phyloP scores from a whole-genome alignment of 92 coral and sea anemone genomes.

The Zoanthus sansibaricus region DNA sequence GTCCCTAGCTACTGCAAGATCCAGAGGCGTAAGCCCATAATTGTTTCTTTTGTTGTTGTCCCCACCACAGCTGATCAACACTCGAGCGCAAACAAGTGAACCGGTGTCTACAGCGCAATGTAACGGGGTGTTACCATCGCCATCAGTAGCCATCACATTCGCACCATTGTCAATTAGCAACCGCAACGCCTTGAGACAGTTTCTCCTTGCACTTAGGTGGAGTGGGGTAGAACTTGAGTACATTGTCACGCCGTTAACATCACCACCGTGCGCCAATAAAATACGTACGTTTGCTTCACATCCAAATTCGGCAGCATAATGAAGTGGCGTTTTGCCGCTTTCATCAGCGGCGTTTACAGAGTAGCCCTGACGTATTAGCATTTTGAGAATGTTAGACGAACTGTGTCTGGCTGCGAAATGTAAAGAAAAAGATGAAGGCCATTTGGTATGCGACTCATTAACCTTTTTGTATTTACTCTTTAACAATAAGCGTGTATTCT shows the following conservation, averaged over 20 bases:
- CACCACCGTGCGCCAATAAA: constrained; percentile 25
- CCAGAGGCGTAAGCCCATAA: constrained; percentile 29
- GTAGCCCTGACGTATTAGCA: constrained; percentile 35
- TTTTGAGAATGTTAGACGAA: constrained; percentile 20
- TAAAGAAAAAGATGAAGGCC: not conserved
- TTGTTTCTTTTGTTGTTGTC: constrained; percentile 13
- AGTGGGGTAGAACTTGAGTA: constrained; percentile 30
- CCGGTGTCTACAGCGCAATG: constrained; percentile 33
- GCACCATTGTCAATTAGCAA: constrained; percentile 37
- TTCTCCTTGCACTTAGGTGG: constrained; percentile 27
- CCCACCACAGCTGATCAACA: constrained; percentile 20
- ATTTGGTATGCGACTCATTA: not conserved
- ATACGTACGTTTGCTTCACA: constrained; percentile 25
- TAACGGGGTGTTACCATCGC: constrained; percentile 37
- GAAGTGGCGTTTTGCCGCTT: constrained; percentile 36
- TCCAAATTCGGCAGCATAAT: constrained; percentile 34
- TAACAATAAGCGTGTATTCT: constrained; percentile 22
- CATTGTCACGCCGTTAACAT: constrained; percentile 24
- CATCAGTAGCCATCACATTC: constrained; percentile 19
- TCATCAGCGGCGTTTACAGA: constrained; percentile 29
- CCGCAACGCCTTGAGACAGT: constrained; percentile 26
- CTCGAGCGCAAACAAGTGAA: constrained; percentile 10
- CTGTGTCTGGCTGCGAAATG: constrained; percentile 43
- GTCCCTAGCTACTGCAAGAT: constrained; percentile 36
- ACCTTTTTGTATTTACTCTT: constrained; percentile 9